Percentiles rank a stretch among this genome's conserved stretches.
Conservation (phyloP, 2,888 invertebrate species). For the Linnaemya tessellans region DNA sequence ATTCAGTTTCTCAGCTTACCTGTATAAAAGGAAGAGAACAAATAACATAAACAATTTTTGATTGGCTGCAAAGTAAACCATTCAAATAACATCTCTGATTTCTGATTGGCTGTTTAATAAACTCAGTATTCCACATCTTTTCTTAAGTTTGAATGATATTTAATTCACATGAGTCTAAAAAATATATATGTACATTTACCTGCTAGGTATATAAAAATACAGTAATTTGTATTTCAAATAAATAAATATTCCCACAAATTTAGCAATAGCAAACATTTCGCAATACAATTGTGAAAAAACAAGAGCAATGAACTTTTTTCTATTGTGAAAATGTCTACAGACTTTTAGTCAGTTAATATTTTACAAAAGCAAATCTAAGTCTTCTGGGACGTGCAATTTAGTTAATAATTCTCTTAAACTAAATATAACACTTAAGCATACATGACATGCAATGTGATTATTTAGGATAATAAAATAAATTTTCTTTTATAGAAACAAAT, state of each 20-base stretch:
- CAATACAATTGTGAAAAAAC: constrained; percentile 16
- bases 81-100: background rate
- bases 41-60: background rate
- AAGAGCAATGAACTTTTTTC: constrained; percentile 60
- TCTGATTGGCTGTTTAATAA: constrained; percentile 36
- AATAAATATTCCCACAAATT: constrained; percentile 56
- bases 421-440: constrained; percentile 37
- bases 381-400: background rate
- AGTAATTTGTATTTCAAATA: constrained; percentile 22
- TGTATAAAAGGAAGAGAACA: background rate
- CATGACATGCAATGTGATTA: constrained; percentile 36
- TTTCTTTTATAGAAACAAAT: background rate
- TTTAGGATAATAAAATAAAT: background rate
- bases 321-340: background rate
- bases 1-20: background rate
- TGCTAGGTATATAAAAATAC: background rate
- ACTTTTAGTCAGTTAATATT: background rate
- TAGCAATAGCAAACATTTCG: constrained; percentile 49
- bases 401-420: constrained; percentile 24
- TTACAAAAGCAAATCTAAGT: constrained; percentile 1
- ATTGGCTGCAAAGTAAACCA: constrained; percentile 1
- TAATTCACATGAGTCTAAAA: constrained; percentile 42
- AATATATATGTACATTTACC: background rate
- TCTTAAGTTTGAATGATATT: constrained; percentile 18
- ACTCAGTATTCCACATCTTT: background rate